Conservation (phyloP, 2,888 invertebrate genomes). For the Oasisia sp. region DNA sequence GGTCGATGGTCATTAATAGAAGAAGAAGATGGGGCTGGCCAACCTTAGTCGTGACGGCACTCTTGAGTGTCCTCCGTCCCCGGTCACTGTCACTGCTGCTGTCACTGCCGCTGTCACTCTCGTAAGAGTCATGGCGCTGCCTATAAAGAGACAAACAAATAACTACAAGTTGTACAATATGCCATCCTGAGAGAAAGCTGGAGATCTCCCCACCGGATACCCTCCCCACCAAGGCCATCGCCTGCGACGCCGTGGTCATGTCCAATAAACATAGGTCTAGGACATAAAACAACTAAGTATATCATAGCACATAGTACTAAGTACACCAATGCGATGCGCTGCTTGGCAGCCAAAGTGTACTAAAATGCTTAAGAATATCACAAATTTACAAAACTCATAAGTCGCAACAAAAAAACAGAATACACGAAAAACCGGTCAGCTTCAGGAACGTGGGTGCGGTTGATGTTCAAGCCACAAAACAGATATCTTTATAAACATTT, state of each 20-base stretch:
- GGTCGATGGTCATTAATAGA: too few relatives aligned
- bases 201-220: too few relatives aligned
- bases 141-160: background rate
- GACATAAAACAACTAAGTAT: too few relatives aligned
- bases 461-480: background rate
- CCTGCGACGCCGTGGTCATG: too few relatives aligned
- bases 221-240: too few relatives aligned
- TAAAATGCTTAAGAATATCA: too few relatives aligned
- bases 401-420: background rate
- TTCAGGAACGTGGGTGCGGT: background rate
- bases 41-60: background rate
- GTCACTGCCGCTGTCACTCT: conserved; percentile 12
- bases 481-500: background rate
- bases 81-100: background rate
- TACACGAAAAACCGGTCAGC: background rate
- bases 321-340: too few relatives aligned
- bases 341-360: too few relatives aligned
- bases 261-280: too few relatives aligned
- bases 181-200: too few relatives aligned
- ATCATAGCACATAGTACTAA: too few relatives aligned
- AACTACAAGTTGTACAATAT: background rate
- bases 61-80: background rate
- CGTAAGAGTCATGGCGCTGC: background rate
- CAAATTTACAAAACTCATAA: too few relatives aligned
- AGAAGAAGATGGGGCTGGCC: background rate